Conservation (phyloP, 2,888 invertebrate species). For the Heterodera filipjevi region DNA sequence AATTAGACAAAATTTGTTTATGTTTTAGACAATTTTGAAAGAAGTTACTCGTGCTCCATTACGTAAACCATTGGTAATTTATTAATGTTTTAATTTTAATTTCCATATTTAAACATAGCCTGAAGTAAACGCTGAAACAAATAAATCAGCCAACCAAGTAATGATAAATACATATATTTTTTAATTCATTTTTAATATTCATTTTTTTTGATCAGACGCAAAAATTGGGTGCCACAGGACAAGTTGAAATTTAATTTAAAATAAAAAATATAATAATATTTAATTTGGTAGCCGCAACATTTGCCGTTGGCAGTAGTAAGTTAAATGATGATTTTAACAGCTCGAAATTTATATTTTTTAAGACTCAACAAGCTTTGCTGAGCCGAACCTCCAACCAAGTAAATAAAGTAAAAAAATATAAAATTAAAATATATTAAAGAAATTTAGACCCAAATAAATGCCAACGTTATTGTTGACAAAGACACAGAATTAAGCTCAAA, state of each 20-base stretch:
- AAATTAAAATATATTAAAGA: neutral
- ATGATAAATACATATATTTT: neutral
- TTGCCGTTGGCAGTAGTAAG: neutral
- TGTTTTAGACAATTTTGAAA: too few species aligned
- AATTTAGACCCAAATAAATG: neutral
- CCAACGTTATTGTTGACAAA: slow-evolving; percentile 3
- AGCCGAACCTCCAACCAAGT: neutral
- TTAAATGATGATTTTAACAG: neutral
- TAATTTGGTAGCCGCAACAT: neutral
- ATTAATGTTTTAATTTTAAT: neutral
- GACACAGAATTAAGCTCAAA: neutral
- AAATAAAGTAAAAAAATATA: neutral
- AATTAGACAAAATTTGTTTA: too few species aligned
- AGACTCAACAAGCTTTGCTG: neutral
- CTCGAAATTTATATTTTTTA: neutral
- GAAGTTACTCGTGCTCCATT: too few species aligned
- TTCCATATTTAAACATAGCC: neutral
- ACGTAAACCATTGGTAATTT: neutral
- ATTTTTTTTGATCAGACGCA: neutral
- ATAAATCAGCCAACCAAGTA: neutral
- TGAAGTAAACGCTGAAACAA: neutral
- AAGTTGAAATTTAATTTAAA: neutral
- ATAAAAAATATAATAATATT: neutral
- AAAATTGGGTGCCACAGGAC: neutral
- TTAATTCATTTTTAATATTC: neutral